A percentile compares a stretch with the other conserved stretches of the same genome.
Conservation (phyloP, 92 coral and sea anemone species). For the Palythoa grandis region DNA sequence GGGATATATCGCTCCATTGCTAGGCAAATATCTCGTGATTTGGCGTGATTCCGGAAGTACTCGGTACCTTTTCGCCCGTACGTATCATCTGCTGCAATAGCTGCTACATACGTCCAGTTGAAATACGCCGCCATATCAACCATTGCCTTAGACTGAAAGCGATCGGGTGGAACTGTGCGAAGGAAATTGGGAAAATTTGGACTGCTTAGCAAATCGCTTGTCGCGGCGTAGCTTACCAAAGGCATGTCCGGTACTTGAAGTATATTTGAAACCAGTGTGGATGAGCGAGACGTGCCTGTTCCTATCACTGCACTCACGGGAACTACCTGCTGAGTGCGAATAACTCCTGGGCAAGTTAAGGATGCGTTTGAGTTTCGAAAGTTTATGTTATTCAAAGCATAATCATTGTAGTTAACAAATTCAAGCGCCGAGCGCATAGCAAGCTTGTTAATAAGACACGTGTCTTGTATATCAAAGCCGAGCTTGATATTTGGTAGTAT, state of each 20-base stretch:
- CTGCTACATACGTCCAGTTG: constrained; percentile 88
- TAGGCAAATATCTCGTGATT: constrained; percentile 60
- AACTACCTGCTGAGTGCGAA: constrained; percentile 27
- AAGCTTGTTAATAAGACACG: constrained; percentile 57
- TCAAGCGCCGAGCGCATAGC: constrained; percentile 83
- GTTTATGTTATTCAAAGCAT: constrained; percentile 45
- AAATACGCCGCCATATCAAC: constrained; percentile 71
- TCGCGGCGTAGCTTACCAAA: constrained; percentile 88
- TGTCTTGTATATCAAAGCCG: constrained; percentile 83
- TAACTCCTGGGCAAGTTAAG: constrained; percentile 39
- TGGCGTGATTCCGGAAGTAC: constrained; percentile 65
- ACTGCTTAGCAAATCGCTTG: constrained; percentile 85
- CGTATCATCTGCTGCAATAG: constrained; percentile 74
- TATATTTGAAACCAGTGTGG: constrained; percentile 72
- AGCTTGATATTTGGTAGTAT: constrained; percentile 77
- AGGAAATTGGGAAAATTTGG: constrained; percentile 74
- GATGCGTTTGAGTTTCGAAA: constrained; percentile 27
- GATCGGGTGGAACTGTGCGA: constrained; percentile 92
- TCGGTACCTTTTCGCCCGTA: constrained; percentile 86
- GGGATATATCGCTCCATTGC: constrained; percentile 78
- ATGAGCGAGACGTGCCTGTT: constrained; percentile 70
- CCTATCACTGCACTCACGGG: constrained; percentile 73
- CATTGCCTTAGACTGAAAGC: constrained; percentile 86
- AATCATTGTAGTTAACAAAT: constrained; percentile 66
- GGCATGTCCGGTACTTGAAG: constrained; percentile 79